Conservation (phyloP, 2,888 invertebrate genomes). For the Ophion slaviceki region DNA sequence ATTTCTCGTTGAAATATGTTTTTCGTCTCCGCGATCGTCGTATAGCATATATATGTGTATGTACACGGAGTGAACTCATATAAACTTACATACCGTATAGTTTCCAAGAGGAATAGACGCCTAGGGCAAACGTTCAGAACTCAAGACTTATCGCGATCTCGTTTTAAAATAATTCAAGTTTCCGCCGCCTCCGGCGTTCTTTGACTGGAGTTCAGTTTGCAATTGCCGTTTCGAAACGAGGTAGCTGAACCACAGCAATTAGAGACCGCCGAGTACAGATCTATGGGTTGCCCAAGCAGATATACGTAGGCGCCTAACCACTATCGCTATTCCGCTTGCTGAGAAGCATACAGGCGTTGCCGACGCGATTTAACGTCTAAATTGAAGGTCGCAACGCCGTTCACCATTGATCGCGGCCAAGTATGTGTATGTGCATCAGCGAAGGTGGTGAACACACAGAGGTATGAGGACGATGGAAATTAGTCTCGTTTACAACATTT, state of each 20-base stretch:
- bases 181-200: constrained; percentile 61
- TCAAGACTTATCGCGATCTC: constrained; percentile 73
- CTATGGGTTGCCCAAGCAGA: constrained; percentile 28
- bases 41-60: not conserved
- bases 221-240: constrained; percentile 65
- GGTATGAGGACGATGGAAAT: constrained; percentile 21
- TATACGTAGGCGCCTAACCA: not conserved
- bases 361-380: not conserved
- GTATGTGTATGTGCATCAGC: not conserved
- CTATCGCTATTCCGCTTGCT: not conserved
- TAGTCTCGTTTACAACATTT: constrained; percentile 11
- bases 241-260: constrained; percentile 71
- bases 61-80: not conserved
- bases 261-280: constrained; percentile 65
- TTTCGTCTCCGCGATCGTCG: not conserved
- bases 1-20: not conserved
- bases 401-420: not conserved
- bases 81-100: constrained; percentile 2
- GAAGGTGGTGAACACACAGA: constrained; percentile 1
- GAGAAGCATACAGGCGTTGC: constrained; percentile 12
- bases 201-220: constrained; percentile 70
- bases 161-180: constrained; percentile 77
- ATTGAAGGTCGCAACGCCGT: not conserved
- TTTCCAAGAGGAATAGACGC: constrained; percentile 48
- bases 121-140: constrained; percentile 47